Conservation (phyloP, 2,888 invertebrate genomes). For the Amphipyra tragopoginis region DNA sequence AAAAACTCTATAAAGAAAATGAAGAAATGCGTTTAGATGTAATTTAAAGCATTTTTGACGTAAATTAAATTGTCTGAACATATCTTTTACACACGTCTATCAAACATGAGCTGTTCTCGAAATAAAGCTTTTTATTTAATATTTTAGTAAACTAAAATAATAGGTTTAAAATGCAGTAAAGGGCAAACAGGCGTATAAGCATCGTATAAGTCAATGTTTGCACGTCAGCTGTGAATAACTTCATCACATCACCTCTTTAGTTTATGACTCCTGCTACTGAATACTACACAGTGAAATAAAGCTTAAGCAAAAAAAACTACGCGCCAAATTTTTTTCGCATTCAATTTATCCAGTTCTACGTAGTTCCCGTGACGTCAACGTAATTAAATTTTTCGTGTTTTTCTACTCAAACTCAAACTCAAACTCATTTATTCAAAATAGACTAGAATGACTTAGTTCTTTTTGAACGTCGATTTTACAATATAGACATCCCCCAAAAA, state of each 20-base stretch:
- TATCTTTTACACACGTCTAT: too few species aligned
- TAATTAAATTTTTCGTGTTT: constrained; percentile 20
- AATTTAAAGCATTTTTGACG: too few species aligned
- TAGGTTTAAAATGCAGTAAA: constrained; percentile 1
- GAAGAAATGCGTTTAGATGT: background rate
- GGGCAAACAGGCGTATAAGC: background rate
- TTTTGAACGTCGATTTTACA: too few species aligned
- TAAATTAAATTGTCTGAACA: too few species aligned
- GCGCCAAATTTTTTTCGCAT: constrained; percentile 8
- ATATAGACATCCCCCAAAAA: too few species aligned
- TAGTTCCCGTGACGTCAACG: constrained; percentile 5
- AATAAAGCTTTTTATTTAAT: background rate
- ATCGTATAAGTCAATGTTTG: too few species aligned
- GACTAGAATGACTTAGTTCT: too few species aligned
- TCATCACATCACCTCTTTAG: constrained; percentile 7
- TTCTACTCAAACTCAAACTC: too few species aligned
- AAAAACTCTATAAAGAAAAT: background rate
- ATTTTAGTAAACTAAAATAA: constrained; percentile 1
- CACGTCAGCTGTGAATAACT: constrained; percentile 14
- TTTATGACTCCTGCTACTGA: background rate
- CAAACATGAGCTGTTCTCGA: too few species aligned
- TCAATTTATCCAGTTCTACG: constrained; percentile 12
- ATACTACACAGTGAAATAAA: too few species aligned
- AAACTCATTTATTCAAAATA: too few species aligned
- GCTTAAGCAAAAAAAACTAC: constrained; percentile 20